A percentile compares a stretch with the other conserved stretches of the same genome.
These are phyloP conservation scores for Galeopterus variegatus DNA, from an alignment of 2,113 vertebrate genomes.

Conservation along the genomic window DNA sequence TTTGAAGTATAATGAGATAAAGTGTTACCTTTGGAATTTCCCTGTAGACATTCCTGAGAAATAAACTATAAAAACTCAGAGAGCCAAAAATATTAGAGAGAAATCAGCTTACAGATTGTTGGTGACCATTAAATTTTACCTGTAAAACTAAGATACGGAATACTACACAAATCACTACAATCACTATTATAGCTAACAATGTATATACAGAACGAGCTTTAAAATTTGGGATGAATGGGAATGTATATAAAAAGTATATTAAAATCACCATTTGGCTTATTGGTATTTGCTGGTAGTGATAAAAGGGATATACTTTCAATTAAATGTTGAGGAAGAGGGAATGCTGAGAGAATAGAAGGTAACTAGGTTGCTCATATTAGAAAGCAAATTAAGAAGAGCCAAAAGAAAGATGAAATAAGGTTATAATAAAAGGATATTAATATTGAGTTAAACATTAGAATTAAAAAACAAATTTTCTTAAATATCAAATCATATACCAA, in stretches of 20 bases:
- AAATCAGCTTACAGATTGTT: background rate
- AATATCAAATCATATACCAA: background rate
- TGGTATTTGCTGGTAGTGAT: background rate
- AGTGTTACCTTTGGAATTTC: constrained; percentile 8
- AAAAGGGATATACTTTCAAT: background rate
- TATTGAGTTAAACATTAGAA: background rate
- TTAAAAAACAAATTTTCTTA: background rate
- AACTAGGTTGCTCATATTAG: background rate
- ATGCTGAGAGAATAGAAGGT: background rate
- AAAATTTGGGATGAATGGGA: background rate
- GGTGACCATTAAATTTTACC: background rate
- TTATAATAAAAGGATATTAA: background rate
- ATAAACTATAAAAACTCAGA: background rate
- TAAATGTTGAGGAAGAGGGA: background rate
- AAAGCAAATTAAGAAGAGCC: background rate
- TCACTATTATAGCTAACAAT: background rate
- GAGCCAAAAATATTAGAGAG: background rate
- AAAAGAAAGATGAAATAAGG: background rate
- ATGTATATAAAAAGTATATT: background rate
- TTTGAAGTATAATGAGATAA: background rate
- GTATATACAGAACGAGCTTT: background rate
- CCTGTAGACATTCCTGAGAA: background rate
- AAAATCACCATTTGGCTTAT: background rate
- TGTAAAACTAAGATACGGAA: background rate
- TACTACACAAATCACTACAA: background rate